Evolutionary conservation across 1,140 invertebrate species (phyloP), one percentile per base, ranked within the genome.

Genomic region (Zaprionus lachaisei): DNA sequence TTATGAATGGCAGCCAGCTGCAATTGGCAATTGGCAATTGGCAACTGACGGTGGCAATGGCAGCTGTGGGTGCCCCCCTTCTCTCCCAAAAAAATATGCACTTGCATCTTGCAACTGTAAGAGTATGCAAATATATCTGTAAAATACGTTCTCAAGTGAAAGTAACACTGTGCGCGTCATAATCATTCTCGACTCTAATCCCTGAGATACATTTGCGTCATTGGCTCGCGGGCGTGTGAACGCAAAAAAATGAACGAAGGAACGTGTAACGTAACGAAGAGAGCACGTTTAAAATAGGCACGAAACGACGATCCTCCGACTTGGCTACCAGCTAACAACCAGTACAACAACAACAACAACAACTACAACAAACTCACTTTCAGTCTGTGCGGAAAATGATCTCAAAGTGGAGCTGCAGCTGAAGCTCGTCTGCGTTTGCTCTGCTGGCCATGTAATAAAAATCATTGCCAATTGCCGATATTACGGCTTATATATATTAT

Each of bases 391-490:
- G 56, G 78, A 77, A 83, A 87, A 34, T 34, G 31, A 9, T 34
- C 31, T 34, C 9, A 34, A 34, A 34, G 31, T 34, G 47, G 9
- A 51, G 37, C 77, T n/a, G 47, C 51, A 44, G 49, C 28, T 55
- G 31, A 7, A 7, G 41, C 55, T 44, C 55, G 24, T 14, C 41
- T 56, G 14, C 28, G 20, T 31, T 31, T 38, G 24, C 28, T 41
- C 44, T 60, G 49, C 31, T 26, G 64, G 56, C 70, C 72, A 75
- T 79, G 85, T 90, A 90, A 90, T 90, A 90, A 90, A 91, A 90
- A 90, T 90, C 85, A 90, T 90, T 90, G 85, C 72, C 85, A 85
- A 90, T 90, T 90, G 85, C 81, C 85, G 78, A 90, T 90, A 90
- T 90, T 90, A 90, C 82, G 85, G 86, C 86, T 90, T 80, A 77